phyloP scores from a whole-genome alignment of 1,140 invertebrate genomes.

The Aphaenogaster floridana region DNA sequence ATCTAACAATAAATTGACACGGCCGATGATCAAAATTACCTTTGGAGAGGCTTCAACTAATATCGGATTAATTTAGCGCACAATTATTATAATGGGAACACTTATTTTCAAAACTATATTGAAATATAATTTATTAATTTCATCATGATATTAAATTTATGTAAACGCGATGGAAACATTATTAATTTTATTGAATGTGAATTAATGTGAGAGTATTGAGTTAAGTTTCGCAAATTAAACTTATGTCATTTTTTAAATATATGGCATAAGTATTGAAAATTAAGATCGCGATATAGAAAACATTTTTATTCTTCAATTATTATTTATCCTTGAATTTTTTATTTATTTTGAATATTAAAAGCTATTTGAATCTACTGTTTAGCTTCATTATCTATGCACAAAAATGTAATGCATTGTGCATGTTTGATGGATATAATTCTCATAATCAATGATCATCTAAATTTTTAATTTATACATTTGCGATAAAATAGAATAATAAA shows the following conservation, averaged over 20 bases:
- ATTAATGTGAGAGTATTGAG: not conserved
- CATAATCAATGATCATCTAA: conserved; percentile 11
- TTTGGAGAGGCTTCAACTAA: not conserved
- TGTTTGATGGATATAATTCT: not conserved
- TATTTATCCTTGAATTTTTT: not conserved
- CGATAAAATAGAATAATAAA: not conserved
- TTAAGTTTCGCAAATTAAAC: not conserved
- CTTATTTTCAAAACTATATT: conserved; percentile 21
- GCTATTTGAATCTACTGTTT: conserved; percentile 25
- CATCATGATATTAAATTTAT: conserved; percentile 11
- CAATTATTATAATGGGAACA: conserved; percentile 27
- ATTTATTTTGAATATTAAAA: conserved; percentile 6
- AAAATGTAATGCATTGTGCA: not conserved
- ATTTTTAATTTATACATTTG: not conserved
- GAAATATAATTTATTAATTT: conserved; percentile 48
- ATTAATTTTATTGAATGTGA: conserved; percentile 11
- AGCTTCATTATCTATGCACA: not conserved
- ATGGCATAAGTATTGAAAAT: not conserved
- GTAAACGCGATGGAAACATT: conserved; percentile 1
- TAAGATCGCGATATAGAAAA: not conserved
- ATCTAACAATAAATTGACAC: not conserved
- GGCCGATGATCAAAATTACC: not conserved
- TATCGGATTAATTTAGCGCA: conserved; percentile 20
- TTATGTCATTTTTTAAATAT: not conserved
- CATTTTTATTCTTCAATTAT: not conserved